Percentiles rank a stretch among this genome's conserved stretches.
These are phyloP conservation scores for Drosophila punjabiensis DNA, from an alignment of 1,140 invertebrate genomes.

Conservation along the genomic window DNA sequence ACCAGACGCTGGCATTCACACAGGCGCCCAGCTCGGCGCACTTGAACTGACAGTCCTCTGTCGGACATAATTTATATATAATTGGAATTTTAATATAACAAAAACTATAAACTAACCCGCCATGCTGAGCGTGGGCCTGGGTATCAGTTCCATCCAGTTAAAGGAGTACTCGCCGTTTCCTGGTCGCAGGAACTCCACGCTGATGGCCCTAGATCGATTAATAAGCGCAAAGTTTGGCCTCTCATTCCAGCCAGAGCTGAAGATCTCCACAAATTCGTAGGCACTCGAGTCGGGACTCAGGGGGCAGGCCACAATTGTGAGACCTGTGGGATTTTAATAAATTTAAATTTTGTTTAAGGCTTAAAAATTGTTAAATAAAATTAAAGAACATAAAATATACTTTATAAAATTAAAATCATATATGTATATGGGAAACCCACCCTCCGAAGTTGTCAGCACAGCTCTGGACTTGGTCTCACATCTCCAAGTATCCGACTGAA, in stretches of 20 bases:
- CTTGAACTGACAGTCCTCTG: constrained; percentile 91
- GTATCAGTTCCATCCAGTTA: constrained; percentile 93
- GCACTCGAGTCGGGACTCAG: constrained; percentile 75
- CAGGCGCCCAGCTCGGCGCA: constrained; percentile 95
- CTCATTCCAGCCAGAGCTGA: constrained; percentile 92
- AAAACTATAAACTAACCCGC: constrained; percentile 53
- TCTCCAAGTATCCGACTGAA: constrained; percentile 61
- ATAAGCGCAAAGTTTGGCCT: constrained; percentile 81
- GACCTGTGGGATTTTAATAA: constrained; percentile 37
- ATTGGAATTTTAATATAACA: too few species aligned
- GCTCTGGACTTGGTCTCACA: constrained; percentile 82
- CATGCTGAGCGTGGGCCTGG: constrained; percentile 86
- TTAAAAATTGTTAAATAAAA: neutral
- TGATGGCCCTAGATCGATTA: constrained; percentile 88
- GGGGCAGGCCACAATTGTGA: constrained; percentile 83
- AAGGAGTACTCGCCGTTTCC: constrained; percentile 91
- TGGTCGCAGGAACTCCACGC: constrained; percentile 91
- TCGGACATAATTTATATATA: neutral
- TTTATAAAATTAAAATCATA: neutral
- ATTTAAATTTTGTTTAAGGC: too few species aligned
- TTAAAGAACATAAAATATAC: neutral
- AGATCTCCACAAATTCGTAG: constrained; percentile 88
- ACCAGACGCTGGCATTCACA: constrained; percentile 95
- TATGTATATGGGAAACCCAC: constrained; percentile 27
- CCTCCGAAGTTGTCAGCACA: constrained; percentile 83